Conservation (phyloP, 2,797 vertebrate genomes). For the Smutsia temminckii region DNA sequence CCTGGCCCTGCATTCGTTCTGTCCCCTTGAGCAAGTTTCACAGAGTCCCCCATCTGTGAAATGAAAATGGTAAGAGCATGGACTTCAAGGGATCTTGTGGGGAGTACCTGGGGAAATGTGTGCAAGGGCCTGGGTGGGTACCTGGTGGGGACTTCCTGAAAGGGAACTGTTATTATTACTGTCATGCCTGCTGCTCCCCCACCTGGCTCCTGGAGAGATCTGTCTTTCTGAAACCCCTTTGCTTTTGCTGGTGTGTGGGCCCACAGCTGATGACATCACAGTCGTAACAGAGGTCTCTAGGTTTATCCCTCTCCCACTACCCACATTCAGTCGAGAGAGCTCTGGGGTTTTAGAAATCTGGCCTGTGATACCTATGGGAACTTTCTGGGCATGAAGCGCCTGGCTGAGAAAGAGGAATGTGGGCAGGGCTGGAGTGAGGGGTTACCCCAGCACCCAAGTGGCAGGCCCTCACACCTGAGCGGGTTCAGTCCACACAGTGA, state of each 20-base stretch:
- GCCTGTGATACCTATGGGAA: background rate
- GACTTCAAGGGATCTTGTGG: rapidly evolving
- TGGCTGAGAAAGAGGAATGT: background rate
- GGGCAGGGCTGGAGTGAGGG: too few relatives aligned
- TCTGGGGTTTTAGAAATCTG: background rate
- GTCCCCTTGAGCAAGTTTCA: background rate
- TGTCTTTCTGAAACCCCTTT: background rate
- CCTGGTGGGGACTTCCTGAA: background rate
- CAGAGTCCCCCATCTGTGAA: background rate
- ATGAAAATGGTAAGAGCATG: rapidly evolving
- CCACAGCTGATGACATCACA: rapidly evolving
- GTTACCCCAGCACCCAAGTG: rapidly evolving
- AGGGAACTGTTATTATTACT: background rate
- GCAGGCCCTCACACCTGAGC: background rate
- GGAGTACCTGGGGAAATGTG: rapidly evolving
- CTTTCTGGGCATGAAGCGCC: background rate
- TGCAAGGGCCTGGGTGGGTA: background rate
- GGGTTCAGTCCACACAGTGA: rapidly evolving
- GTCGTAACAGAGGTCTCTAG: background rate
- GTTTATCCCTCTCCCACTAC: rapidly evolving
- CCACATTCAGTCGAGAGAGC: rapidly evolving
- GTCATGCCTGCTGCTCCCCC: too few relatives aligned
- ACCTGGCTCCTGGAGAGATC: background rate
- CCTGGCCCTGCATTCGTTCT: background rate
- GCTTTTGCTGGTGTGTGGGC: background rate